Conservation (phyloP, 92 coral and sea anemone genomes). For the Porites evermanni region DNA sequence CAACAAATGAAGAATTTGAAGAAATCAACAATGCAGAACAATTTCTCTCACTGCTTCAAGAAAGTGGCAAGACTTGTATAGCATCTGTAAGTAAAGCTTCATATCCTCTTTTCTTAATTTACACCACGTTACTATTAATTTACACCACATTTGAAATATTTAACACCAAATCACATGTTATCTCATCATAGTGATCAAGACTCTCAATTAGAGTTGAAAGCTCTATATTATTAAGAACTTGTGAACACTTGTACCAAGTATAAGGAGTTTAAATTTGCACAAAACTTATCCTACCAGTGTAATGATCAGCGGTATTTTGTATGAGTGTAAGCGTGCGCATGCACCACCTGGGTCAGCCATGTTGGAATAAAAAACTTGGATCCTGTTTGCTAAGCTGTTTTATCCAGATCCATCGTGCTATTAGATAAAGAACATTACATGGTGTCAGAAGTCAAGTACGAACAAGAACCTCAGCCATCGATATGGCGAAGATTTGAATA, state of each 20-base stretch:
- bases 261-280: too few relatives aligned
- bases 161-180: not conserved
- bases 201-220: too few relatives aligned
- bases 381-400: too few relatives aligned
- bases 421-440: conserved; percentile 1
- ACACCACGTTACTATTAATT: not conserved
- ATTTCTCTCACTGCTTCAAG: conserved; percentile 35
- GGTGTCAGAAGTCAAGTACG: conserved; percentile 17
- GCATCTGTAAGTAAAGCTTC: conserved; percentile 33
- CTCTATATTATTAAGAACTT: too few relatives aligned
- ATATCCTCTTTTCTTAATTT: not conserved
- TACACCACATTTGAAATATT: not conserved
- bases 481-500: conserved; percentile 18
- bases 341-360: too few relatives aligned
- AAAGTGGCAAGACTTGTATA: conserved; percentile 40
- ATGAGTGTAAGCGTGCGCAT: too few relatives aligned
- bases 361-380: too few relatives aligned
- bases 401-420: too few relatives aligned
- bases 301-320: too few relatives aligned
- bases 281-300: too few relatives aligned
- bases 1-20: conserved; percentile 22
- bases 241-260: too few relatives aligned
- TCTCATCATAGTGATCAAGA: too few relatives aligned
- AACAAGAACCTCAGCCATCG: conserved; percentile 16
- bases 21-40: conserved; percentile 36